These are phyloP conservation scores for Dilophus febrilis DNA, from an alignment of 2,888 invertebrate species.

Conservation along the genomic window DNA sequence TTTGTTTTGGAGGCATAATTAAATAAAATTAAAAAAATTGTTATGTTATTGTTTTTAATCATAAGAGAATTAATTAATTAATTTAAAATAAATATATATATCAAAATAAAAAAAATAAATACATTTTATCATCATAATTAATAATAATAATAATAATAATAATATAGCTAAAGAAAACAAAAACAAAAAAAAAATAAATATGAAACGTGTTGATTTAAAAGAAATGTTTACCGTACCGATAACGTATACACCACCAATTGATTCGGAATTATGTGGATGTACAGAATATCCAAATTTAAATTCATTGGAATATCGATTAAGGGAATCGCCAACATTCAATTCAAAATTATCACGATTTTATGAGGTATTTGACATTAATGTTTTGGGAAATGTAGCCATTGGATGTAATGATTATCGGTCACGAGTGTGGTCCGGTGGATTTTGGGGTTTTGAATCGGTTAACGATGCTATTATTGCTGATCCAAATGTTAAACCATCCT, in stretches of 20 bases:
- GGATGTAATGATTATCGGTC: slow-evolving; percentile 23
- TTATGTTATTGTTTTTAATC: too few relatives aligned
- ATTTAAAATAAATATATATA: too few relatives aligned
- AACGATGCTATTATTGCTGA: slow-evolving; percentile 12
- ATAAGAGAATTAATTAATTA: too few relatives aligned
- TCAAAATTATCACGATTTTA: slow-evolving; percentile 22
- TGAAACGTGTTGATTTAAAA: background rate
- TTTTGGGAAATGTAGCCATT: slow-evolving; percentile 16
- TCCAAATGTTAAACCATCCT: slow-evolving; percentile 18
- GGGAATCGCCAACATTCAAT: slow-evolving; percentile 17
- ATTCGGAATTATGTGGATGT: slow-evolving; percentile 16
- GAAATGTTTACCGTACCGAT: slow-evolving; percentile 12
- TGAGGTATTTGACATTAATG: slow-evolving; percentile 21
- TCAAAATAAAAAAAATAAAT: too few relatives aligned
- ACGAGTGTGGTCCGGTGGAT: slow-evolving; percentile 21
- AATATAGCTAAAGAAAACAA: too few relatives aligned
- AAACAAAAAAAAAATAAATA: too few relatives aligned
- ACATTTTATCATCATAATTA: too few relatives aligned
- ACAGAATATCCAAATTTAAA: slow-evolving; percentile 28
- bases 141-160: too few relatives aligned
- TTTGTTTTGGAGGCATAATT: too few relatives aligned
- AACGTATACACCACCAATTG: slow-evolving; percentile 20
- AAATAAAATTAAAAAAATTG: too few relatives aligned
- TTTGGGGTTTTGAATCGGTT: slow-evolving; percentile 22
- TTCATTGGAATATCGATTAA: slow-evolving; percentile 23